Conservation (phyloP, 2,888 invertebrate species). For the Notodonta ziczac region DNA sequence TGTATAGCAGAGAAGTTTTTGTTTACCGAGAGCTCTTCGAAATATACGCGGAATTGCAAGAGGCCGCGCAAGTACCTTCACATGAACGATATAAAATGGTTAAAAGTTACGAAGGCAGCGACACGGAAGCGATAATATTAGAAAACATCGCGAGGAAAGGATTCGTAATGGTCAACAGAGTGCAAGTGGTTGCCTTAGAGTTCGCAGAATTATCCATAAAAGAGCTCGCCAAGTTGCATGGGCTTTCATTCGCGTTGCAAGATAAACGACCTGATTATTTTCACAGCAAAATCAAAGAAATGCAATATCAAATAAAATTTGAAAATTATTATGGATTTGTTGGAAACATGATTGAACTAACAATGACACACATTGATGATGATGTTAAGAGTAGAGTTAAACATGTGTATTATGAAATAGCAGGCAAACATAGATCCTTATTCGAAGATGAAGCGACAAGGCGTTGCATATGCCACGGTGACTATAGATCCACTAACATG, state of each 20-base stretch:
- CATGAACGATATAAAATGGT: constrained; percentile 46
- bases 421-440: constrained; percentile 40
- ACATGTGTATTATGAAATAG: constrained; percentile 27
- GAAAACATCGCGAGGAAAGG: constrained; percentile 51
- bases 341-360: constrained; percentile 32
- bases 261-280: constrained; percentile 48
- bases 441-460: constrained; percentile 31
- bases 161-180: constrained; percentile 43
- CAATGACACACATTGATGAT: constrained; percentile 35
- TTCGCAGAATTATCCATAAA: constrained; percentile 49
- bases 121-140: constrained; percentile 46
- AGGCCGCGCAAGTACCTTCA: constrained; percentile 41
- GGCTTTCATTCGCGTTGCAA: constrained; percentile 52
- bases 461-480: constrained; percentile 62
- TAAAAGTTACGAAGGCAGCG: constrained; percentile 44
- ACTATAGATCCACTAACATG: constrained; percentile 65
- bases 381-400: constrained; percentile 35
- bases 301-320: constrained; percentile 34
- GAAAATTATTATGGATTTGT: constrained; percentile 41
- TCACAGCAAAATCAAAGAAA: constrained; percentile 37
- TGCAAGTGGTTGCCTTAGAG: constrained; percentile 45
- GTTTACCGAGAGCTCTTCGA: constrained; percentile 48
- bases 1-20: constrained; percentile 48
- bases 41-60: constrained; percentile 45
- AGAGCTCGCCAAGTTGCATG: constrained; percentile 59